Conservation (phyloP, 2,797 vertebrate species). For the Molossus alvarezi region DNA sequence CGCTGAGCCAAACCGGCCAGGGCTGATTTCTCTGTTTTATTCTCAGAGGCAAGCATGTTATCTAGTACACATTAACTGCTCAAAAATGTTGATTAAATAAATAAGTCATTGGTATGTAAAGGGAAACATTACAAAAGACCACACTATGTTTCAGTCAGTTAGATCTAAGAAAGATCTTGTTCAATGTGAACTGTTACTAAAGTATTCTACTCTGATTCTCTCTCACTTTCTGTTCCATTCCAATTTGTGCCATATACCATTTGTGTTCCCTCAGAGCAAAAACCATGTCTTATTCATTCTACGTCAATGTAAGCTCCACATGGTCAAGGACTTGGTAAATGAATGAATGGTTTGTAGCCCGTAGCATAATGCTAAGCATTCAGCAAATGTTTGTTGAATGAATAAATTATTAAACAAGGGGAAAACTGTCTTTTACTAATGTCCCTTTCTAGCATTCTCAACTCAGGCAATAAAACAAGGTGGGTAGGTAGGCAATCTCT, state of each 20-base stretch:
- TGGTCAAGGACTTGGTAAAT: neutral
- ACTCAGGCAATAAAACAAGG: neutral
- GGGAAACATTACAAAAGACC: neutral
- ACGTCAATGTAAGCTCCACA: neutral
- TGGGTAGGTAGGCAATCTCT: neutral
- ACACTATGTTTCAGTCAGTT: neutral
- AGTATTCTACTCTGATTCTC: conserved; percentile 45
- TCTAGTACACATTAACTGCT: neutral
- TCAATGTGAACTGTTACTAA: conserved; percentile 12
- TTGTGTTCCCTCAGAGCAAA: neutral
- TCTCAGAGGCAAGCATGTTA: neutral
- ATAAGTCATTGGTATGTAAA: neutral
- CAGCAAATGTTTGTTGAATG: neutral
- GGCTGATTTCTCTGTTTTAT: neutral
- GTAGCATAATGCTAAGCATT: neutral
- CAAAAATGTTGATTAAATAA: neutral
- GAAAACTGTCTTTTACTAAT: neutral
- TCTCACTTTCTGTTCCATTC: conserved; percentile 15
- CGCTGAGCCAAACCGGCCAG: no score
- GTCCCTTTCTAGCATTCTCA: conserved; percentile 24
- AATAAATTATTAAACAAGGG: neutral
- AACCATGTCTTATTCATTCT: neutral
- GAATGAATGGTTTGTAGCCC: neutral
- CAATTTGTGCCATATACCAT: neutral
- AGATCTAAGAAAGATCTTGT: neutral